Evolutionary conservation across 2,888 invertebrate genomes (phyloP).

Genomic region (Hofmannophila pseudospretella): DNA sequence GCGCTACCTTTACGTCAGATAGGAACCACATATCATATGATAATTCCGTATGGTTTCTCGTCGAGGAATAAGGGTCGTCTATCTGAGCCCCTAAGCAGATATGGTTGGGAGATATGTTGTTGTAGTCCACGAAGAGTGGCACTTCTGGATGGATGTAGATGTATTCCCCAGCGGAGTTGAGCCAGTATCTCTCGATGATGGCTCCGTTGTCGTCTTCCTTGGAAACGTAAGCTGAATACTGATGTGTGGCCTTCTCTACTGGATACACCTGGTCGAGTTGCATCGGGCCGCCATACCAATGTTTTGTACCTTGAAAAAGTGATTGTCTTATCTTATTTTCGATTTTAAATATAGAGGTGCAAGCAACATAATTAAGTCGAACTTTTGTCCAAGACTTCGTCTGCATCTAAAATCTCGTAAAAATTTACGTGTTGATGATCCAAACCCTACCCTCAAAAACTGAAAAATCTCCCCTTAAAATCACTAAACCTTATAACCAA

Average conservation of each 20-base stretch:
- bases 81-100: conserved; percentile 78
- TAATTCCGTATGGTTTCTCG: conserved; percentile 52
- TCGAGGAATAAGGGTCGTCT: conserved; percentile 73
- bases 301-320: conserved; percentile 46
- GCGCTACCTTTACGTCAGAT: conserved; percentile 78
- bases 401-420: no score
- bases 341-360: no score
- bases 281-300: conserved; percentile 85
- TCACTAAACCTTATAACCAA: no score
- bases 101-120: conserved; percentile 67
- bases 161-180: conserved; percentile 83
- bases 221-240: conserved; percentile 75
- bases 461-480: no score
- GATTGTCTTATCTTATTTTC: no score
- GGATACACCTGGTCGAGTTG: conserved; percentile 79
- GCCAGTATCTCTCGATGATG: conserved; percentile 83
- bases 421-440: no score
- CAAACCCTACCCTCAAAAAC: no score
- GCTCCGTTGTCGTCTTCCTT: conserved; percentile 75
- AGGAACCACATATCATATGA: conserved; percentile 80
- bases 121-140: conserved; percentile 85
- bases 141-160: conserved; percentile 79
- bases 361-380: no score
- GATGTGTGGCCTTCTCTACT: conserved; percentile 69
- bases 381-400: no score